phyloP scores from a whole-genome alignment of 2,113 vertebrate genomes.

The Microtus ochrogaster region DNA sequence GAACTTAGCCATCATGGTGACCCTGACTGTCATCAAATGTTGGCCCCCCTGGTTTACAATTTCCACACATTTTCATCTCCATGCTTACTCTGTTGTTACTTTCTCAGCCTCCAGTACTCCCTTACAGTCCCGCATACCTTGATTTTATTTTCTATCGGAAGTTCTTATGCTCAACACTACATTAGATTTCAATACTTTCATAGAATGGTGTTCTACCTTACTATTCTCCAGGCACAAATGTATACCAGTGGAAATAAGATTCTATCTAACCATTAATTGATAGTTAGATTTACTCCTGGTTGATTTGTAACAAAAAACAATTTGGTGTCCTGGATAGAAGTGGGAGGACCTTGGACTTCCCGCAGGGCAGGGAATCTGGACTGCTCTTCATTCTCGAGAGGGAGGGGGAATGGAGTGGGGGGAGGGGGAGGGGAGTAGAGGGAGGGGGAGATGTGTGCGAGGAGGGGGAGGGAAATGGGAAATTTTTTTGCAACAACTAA shows the following conservation, averaged over 20 bases:
- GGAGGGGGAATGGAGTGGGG: too few relatives aligned
- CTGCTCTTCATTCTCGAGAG: too few relatives aligned
- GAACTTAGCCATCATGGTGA: background rate
- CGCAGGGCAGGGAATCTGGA: too few relatives aligned
- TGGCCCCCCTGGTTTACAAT: background rate
- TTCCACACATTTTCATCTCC: background rate
- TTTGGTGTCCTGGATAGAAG: too few relatives aligned
- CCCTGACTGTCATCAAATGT: background rate
- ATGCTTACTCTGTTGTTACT: background rate
- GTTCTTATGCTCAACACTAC: background rate
- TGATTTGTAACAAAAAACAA: background rate
- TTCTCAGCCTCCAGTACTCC: background rate
- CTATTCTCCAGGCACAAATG: background rate
- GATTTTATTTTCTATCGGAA: background rate
- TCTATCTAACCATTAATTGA: background rate
- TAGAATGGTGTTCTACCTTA: background rate
- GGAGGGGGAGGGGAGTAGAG: too few relatives aligned
- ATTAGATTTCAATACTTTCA: background rate
- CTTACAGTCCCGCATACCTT: background rate
- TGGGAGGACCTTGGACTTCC: too few relatives aligned
- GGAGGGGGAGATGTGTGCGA: too few relatives aligned
- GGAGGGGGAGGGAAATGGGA: too few relatives aligned
- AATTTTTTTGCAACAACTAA: too few relatives aligned
- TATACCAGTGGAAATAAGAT: background rate
- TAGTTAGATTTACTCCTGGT: slow-evolving; percentile 13